Evolutionary conservation across 2,113 vertebrate genomes (phyloP).

Genomic region (Channa maculata): DNA sequence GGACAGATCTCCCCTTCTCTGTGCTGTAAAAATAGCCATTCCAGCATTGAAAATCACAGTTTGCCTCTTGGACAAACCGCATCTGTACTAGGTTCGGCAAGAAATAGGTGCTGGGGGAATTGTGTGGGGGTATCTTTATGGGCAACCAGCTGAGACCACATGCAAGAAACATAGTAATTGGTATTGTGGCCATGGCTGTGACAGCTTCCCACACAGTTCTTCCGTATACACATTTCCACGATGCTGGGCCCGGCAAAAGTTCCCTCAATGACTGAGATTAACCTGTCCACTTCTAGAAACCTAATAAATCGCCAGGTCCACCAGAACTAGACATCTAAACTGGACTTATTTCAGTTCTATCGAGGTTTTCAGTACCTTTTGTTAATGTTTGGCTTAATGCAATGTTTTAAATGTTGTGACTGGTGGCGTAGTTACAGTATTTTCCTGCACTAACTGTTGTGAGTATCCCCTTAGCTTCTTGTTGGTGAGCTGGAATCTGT

Average conservation of each 20-base stretch:
- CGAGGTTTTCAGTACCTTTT: no score
- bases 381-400: no score
- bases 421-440: no score
- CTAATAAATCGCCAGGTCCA: constrained; percentile 53
- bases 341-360: constrained; percentile 19
- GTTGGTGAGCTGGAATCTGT: no score
- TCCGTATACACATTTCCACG: constrained; percentile 46
- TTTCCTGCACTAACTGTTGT: no score
- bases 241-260: constrained; percentile 41
- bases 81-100: constrained; percentile 56
- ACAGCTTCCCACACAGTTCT: constrained; percentile 69
- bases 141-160: constrained; percentile 77
- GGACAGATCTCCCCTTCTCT: constrained; percentile 38
- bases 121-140: constrained; percentile 45
- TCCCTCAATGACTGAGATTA: constrained; percentile 46
- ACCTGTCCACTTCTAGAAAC: constrained; percentile 44
- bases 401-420: no score
- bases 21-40: constrained; percentile 59
- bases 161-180: constrained; percentile 76
- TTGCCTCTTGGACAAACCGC: constrained; percentile 54
- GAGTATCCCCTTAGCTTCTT: no score
- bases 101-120: constrained; percentile 49
- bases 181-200: constrained; percentile 67
- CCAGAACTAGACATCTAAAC: constrained; percentile 44
- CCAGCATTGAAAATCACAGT: constrained; percentile 59